Base-by-base conservation (phyloP, 2,113 vertebrate species). In the Oreochromis niloticus region DNA sequence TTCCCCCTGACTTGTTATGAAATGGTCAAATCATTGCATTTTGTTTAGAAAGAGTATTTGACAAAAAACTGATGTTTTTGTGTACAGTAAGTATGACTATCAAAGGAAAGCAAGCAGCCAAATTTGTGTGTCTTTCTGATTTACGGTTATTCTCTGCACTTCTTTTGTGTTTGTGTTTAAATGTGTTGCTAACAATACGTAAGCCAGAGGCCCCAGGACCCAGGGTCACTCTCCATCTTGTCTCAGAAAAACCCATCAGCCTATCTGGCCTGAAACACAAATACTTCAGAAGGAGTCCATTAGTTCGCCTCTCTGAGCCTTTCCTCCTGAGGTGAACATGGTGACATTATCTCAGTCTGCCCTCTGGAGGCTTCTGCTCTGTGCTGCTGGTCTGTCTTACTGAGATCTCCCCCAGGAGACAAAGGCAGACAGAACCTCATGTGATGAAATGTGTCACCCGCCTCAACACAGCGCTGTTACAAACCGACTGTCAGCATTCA, bases 41-140 rank as follows among this genome's bases (percentile, higher is more conserved):
- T 48, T 16, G n/a, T 48, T 30, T 27, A 17, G 22, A 48, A 73
- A 46, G 22, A 73, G 22, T 10, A 17, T 46, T 27, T 73, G 68
- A 27, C 0, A 73, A 22, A 3, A 73, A 17, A 0, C 13, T 27
- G 66, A 46, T 27, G 68, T 73, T 73, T 73, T 30, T 75, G 9
- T 17, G 24, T 50, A 0, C 24, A 75, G 1, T 50, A 19, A 32
- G 14, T 75, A 1, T 32, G 6, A 50, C 27, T 1, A 1, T 7
- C 7, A 75, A 75, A 75, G 24, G 14, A 75, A 46, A 27, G 39
- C 34, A 68, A 39, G 63, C 66, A 27, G 43, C 9, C 4, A 2
- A 12, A 32, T 50, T 27, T 12, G 24, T 56, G 54, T 48, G 24
- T 27, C 2, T 71, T 8, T 68, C 6, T 66, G 61, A 43, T 43